Conservation (phyloP, 1,140 invertebrate genomes). For the Drosophila seguyi region DNA sequence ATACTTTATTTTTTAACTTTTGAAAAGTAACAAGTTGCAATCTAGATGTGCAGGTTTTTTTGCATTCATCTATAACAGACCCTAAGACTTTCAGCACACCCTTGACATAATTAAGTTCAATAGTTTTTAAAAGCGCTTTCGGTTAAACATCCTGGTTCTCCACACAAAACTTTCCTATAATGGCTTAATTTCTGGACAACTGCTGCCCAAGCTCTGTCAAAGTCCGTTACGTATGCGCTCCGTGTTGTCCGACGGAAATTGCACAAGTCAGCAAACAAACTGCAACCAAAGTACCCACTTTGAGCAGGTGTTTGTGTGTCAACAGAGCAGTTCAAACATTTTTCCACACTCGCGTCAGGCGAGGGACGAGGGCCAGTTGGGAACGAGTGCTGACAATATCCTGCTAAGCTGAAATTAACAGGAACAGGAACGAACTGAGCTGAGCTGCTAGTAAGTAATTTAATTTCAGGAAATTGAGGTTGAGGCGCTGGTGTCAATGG, state of each 20-base stretch:
- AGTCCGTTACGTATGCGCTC: slow-evolving; percentile 61
- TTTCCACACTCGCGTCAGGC: slow-evolving; percentile 28
- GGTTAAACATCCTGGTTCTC: not conserved
- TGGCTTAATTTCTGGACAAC: slow-evolving; percentile 27
- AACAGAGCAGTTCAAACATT: slow-evolving; percentile 53
- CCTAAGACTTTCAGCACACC: not conserved
- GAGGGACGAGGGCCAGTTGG: slow-evolving; percentile 12
- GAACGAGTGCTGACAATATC: slow-evolving; percentile 73
- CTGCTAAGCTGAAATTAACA: slow-evolving; percentile 71
- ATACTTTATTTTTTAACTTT: not conserved
- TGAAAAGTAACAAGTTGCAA: not conserved
- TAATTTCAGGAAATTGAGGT: slow-evolving; percentile 73
- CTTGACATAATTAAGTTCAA: not conserved
- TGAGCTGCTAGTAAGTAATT: slow-evolving; percentile 50
- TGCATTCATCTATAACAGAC: too few species aligned
- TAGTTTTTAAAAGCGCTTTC: not conserved
- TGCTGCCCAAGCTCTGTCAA: slow-evolving; percentile 33
- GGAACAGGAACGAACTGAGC: slow-evolving; percentile 24
- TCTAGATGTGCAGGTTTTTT: too few species aligned
- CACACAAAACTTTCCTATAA: not conserved
- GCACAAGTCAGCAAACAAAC: slow-evolving; percentile 74
- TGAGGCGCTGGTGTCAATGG: slow-evolving; percentile 48
- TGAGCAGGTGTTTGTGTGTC: slow-evolving; percentile 42
- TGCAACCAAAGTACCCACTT: slow-evolving; percentile 40
- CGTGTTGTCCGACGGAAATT: slow-evolving; percentile 73